Base-by-base conservation (phyloP, 2,113 vertebrate species). In the Psilopogon haemacephalus region DNA sequence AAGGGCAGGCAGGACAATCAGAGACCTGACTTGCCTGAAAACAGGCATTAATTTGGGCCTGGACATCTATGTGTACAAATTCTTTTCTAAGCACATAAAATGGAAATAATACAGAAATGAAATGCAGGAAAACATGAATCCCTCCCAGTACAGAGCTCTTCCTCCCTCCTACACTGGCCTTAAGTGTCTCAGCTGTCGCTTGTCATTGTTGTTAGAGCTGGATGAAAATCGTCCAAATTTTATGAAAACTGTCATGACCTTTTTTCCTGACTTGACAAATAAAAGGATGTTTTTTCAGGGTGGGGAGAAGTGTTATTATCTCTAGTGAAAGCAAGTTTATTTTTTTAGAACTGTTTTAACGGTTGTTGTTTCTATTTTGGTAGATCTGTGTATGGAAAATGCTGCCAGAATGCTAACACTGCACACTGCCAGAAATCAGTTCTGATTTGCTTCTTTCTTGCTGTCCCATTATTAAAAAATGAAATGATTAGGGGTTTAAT, bases 281-380 rank as follows among this genome's bases (percentile, higher is more conserved):
- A 94, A 89, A 90, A 87, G 46, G 71, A 92, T 94, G 81, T 86
- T 93, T 92, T 92, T 90, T 89, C 86, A 90, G 94, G 90, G 84
- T 84, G 85, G 75, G 54, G 75, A 96, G 92, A 84, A 95, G 46
- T 89, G 93, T 95, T 93, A 88, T 94, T 94, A 88, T 93, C 95
- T 88, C 55, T 85, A 79, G 90, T 93, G 90, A 95, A 94, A 95
- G 90, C 77, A 82, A 93, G 81, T 93, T 86, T 86, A 54, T 90
- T 90, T 86, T 90, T 95, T 87, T 79, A 8, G 52, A 86, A 73
- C 60, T 64, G 60, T 76, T 93, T 85, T 93, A 93, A 84, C 71
- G 42, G 46, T 86, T 60, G 70, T 93, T 89, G 81, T 85, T 96
- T 94, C 92, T 93, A 92, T 94, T 93, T 88, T 90, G 86, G 86